Conservation (phyloP, 2,797 vertebrate genomes). For the Danio tinwini region DNA sequence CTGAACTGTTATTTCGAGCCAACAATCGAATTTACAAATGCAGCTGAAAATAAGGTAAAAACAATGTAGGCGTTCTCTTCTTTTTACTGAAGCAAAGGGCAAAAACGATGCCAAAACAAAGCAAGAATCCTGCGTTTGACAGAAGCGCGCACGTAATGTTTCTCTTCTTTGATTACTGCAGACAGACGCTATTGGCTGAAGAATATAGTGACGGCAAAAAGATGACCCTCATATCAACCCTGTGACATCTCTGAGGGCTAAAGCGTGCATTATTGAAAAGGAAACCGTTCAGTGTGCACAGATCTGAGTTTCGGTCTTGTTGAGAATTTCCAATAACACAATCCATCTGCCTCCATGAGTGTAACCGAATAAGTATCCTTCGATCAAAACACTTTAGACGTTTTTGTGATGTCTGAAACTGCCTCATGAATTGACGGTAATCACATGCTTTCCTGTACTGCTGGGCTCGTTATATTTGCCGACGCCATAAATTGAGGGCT, state of each 20-base stretch:
- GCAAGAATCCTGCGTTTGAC: not conserved
- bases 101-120: not conserved
- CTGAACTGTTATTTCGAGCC: not conserved
- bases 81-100: not conserved
- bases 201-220: slow-evolving; percentile 46
- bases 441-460: not conserved
- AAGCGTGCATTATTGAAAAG: slow-evolving; percentile 66
- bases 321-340: slow-evolving; percentile 60
- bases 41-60: not conserved
- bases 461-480: not conserved
- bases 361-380: slow-evolving; percentile 57
- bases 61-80: not conserved
- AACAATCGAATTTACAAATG: not conserved
- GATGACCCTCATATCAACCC: slow-evolving; percentile 53
- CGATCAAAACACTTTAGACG: slow-evolving; percentile 51
- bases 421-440: not conserved
- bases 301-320: slow-evolving; percentile 59
- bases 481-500: not conserved
- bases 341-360: slow-evolving; percentile 40
- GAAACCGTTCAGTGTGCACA: slow-evolving; percentile 46
- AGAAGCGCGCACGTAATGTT: slow-evolving; percentile 44
- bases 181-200: slow-evolving; percentile 50
- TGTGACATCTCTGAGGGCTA: slow-evolving; percentile 54
- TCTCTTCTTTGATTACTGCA: slow-evolving; percentile 62
- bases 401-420: slow-evolving; percentile 33